These are phyloP conservation scores for Kryptolebias marmoratus DNA, from an alignment of 2,113 vertebrate genomes.

Conservation along the genomic window DNA sequence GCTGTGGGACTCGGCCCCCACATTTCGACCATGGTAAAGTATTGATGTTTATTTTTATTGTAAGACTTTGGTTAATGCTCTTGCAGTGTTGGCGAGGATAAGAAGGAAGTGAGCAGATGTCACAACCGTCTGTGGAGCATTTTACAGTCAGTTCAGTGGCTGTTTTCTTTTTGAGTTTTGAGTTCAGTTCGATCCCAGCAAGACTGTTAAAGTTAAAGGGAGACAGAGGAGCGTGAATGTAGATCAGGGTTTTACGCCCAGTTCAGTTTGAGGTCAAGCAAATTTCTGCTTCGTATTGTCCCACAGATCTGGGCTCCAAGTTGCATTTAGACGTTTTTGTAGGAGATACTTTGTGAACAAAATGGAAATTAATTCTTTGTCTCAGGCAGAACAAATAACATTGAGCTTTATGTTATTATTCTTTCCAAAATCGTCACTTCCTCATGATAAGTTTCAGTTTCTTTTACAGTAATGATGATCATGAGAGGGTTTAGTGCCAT, in stretches of 20 bases:
- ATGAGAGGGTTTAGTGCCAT: not conserved
- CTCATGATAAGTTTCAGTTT: not conserved
- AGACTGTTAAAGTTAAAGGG: not conserved
- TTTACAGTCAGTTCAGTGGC: not conserved
- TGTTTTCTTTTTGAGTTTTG: not conserved
- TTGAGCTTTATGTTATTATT: not conserved
- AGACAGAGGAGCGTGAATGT: not conserved
- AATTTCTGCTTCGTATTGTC: not conserved
- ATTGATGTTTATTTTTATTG: slow-evolving; percentile 24
- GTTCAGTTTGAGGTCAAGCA: not conserved
- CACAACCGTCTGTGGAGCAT: not conserved
- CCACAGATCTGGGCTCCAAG: not conserved
- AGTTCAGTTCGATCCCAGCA: not conserved
- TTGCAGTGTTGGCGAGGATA: slow-evolving; percentile 1
- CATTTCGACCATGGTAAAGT: slow-evolving; percentile 76
- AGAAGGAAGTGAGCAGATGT: slow-evolving; percentile 45
- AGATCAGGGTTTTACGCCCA: not conserved
- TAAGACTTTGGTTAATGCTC: slow-evolving; percentile 3
- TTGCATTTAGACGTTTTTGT: not conserved
- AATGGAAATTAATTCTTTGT: not conserved
- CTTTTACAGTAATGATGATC: not conserved
- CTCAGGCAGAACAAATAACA: not conserved
- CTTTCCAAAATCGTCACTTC: not conserved
- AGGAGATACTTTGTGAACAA: not conserved
- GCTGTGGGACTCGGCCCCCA: slow-evolving; percentile 16